Conservation (phyloP, 1,140 invertebrate genomes). For the Tenebrio molitor region DNA sequence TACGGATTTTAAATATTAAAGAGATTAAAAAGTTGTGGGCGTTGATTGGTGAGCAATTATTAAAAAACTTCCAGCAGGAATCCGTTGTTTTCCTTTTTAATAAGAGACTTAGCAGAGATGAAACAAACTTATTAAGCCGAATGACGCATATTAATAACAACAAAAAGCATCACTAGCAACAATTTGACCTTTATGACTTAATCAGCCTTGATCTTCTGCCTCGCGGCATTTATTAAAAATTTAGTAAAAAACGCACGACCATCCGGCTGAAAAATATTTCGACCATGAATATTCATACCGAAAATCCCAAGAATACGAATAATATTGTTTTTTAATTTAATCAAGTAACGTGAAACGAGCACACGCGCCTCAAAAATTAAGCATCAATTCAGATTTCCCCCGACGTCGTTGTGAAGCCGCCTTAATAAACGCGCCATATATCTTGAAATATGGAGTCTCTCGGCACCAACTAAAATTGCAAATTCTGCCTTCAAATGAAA, state of each 20-base stretch:
- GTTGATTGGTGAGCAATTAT: too few species aligned
- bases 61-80: too few species aligned
- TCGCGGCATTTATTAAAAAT: neutral
- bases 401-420: conserved; percentile 9
- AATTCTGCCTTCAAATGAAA: neutral
- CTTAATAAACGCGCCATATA: conserved; percentile 10
- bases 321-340: conserved; percentile 9
- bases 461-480: conserved; percentile 1
- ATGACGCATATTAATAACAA: too few species aligned
- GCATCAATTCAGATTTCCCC: conserved; percentile 7
- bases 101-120: too few species aligned
- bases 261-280: neutral
- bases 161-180: neutral
- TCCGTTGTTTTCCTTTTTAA: too few species aligned
- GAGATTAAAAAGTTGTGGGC: too few species aligned
- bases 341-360: neutral
- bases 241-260: neutral
- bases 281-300: neutral
- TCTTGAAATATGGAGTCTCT: neutral
- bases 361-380: conserved; percentile 3
- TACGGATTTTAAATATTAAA: too few species aligned
- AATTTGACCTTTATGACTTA: neutral
- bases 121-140: too few species aligned
- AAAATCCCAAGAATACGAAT: neutral
- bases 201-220: conserved; percentile 2